phyloP scores from a whole-genome alignment of 1,140 invertebrate genomes.

The Anastrepha ludens region DNA sequence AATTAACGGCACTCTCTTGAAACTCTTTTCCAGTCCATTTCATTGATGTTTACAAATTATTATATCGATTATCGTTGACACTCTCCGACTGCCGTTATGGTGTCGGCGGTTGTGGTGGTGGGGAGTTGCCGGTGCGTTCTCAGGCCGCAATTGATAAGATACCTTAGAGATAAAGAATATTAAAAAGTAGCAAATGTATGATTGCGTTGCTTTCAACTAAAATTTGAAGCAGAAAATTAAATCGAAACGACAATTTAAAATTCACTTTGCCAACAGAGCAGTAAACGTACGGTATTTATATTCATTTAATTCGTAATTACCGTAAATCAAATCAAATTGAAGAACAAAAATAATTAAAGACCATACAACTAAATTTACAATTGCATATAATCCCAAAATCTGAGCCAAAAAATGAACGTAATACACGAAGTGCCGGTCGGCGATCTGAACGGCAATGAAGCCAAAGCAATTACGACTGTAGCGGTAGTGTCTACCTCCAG shows the following conservation, averaged over 20 bases:
- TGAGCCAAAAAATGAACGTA: conserved; percentile 48
- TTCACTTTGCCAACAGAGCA: conserved; percentile 51
- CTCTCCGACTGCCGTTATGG: background rate
- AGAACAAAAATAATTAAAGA: background rate
- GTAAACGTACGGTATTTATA: conserved; percentile 20
- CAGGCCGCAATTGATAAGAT: conserved; percentile 22
- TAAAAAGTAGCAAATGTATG: conserved; percentile 1
- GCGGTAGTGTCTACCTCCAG: conserved; percentile 53
- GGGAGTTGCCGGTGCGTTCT: background rate
- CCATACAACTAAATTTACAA: background rate
- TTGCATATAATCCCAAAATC: background rate
- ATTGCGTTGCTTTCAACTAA: background rate
- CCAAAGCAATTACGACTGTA: conserved; percentile 55
- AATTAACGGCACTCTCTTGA: background rate
- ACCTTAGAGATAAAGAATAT: conserved; percentile 34
- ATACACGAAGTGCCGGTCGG: conserved; percentile 50
- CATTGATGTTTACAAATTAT: conserved; percentile 21
- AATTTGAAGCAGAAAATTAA: background rate
- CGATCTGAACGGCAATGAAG: conserved; percentile 56
- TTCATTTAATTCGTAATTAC: background rate
- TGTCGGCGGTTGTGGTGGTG: conserved; percentile 60
- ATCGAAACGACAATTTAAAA: conserved; percentile 40
- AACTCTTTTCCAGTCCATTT: background rate
- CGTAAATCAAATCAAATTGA: background rate
- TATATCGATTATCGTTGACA: conserved; percentile 15